Percentiles rank a stretch among this genome's conserved stretches.
phyloP scores from a whole-genome alignment of 30 jellyfish, hydroid and myxozoan species.

The Cassiopea andromeda region DNA sequence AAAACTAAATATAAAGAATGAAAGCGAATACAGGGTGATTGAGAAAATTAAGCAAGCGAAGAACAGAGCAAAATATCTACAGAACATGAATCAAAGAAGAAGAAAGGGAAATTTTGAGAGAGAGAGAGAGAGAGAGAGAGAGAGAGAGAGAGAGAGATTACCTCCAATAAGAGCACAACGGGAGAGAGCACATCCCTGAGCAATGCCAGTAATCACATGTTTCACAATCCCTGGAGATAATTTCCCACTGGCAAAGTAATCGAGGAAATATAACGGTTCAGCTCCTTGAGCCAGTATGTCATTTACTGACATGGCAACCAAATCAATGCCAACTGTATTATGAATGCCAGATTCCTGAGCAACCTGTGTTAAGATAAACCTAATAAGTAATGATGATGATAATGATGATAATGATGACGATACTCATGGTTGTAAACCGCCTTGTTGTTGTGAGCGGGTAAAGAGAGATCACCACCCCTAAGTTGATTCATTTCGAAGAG shows the following conservation, averaged over 20 bases:
- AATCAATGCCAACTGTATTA: slow-evolving; percentile 88
- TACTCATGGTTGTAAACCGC: too few relatives aligned
- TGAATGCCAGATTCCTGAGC: slow-evolving; percentile 83
- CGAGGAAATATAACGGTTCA: slow-evolving; percentile 92
- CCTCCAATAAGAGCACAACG: slow-evolving; percentile 98
- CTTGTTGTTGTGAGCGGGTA: too few relatives aligned
- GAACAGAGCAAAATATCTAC: too few relatives aligned
- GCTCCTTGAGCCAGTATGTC: slow-evolving; percentile 97
- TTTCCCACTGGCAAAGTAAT: slow-evolving; percentile 91
- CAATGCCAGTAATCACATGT: slow-evolving; percentile 91
- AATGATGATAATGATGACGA: not conserved
- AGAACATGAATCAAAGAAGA: not conserved
- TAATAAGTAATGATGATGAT: not conserved
- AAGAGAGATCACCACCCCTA: too few relatives aligned
- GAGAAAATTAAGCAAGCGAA: too few relatives aligned
- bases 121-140: not conserved
- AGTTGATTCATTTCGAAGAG: too few relatives aligned
- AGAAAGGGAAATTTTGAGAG: not conserved
- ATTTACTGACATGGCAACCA: slow-evolving; percentile 98
- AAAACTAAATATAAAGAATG: too few relatives aligned
- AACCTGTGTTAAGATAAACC: slow-evolving; percentile 37
- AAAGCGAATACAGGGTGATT: too few relatives aligned
- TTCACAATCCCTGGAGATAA: slow-evolving; percentile 73
- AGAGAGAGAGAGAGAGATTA: not conserved
- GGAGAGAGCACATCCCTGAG: slow-evolving; percentile 92